A percentile compares a stretch with the other conserved stretches of the same genome.
Conservation (phyloP, 2,797 vertebrate genomes). For the Pristis pectinata region DNA sequence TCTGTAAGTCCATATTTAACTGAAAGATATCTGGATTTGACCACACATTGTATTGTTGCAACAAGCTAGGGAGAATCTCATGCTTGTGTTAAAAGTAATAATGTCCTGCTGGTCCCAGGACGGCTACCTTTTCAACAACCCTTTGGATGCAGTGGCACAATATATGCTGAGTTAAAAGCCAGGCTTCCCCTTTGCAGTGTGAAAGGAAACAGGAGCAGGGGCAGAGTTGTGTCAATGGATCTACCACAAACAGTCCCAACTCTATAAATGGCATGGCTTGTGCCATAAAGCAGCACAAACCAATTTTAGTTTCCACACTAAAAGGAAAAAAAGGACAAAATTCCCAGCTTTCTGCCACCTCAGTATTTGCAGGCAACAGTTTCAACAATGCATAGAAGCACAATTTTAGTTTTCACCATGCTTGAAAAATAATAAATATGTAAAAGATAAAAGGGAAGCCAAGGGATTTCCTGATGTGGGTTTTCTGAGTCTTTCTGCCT, state of each 20-base stretch:
- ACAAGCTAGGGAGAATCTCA: neutral
- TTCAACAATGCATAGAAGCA: neutral
- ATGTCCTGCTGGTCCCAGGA: neutral
- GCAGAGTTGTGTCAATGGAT: neutral
- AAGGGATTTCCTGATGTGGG: neutral
- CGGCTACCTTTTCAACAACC: neutral
- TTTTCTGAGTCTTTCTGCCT: too few relatives aligned
- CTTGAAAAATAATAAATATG: neutral
- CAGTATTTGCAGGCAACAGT: neutral
- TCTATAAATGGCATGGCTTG: neutral
- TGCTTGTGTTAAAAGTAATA: neutral
- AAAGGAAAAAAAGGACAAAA: neutral
- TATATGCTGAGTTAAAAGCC: too few relatives aligned
- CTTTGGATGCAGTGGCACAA: too few relatives aligned
- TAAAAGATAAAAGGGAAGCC: neutral
- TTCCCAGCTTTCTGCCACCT: neutral
- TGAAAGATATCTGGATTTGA: neutral
- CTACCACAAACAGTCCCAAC: neutral
- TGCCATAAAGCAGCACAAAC: neutral
- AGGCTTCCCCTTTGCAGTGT: too few relatives aligned
- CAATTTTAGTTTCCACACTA: neutral
- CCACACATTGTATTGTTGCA: neutral
- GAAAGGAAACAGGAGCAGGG: neutral
- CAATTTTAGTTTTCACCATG: neutral
- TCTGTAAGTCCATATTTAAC: neutral